phyloP scores from a whole-genome alignment of 2,888 invertebrate genomes.

The Villa cingulata region DNA sequence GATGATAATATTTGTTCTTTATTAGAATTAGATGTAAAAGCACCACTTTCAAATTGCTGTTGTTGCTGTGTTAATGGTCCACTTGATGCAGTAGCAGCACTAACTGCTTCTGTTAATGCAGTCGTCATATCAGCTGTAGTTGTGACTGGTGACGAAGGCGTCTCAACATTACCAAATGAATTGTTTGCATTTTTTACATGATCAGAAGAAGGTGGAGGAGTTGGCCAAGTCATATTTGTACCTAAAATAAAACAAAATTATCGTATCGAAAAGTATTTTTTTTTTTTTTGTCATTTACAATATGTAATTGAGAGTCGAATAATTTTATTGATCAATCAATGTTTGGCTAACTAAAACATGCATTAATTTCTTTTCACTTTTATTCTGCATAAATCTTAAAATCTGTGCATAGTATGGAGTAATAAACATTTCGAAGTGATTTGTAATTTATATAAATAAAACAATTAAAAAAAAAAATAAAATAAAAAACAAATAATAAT shows the following conservation, averaged over 20 bases:
- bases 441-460: too few relatives aligned
- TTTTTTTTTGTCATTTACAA: too few relatives aligned
- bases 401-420: too few relatives aligned
- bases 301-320: too few relatives aligned
- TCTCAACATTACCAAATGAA: constrained; percentile 33
- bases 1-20: constrained; percentile 29
- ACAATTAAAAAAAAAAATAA: too few relatives aligned
- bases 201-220: constrained; percentile 29
- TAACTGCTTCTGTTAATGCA: not conserved
- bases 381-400: too few relatives aligned
- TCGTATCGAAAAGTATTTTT: too few relatives aligned
- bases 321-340: too few relatives aligned
- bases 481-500: too few relatives aligned
- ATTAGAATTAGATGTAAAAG: constrained; percentile 32
- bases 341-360: too few relatives aligned
- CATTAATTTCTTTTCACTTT: too few relatives aligned
- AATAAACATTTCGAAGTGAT: too few relatives aligned
- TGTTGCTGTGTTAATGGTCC: constrained; percentile 9
- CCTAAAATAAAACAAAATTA: constrained; percentile 22
- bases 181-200: constrained; percentile 28
- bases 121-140: constrained; percentile 16
- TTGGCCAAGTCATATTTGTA: constrained; percentile 33
- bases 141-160: constrained; percentile 30
- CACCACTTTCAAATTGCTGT: constrained; percentile 24
- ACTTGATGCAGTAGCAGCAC: not conserved